phyloP scores from a whole-genome alignment of 2,113 vertebrate genomes.

The Gracilinanus agilis region DNA sequence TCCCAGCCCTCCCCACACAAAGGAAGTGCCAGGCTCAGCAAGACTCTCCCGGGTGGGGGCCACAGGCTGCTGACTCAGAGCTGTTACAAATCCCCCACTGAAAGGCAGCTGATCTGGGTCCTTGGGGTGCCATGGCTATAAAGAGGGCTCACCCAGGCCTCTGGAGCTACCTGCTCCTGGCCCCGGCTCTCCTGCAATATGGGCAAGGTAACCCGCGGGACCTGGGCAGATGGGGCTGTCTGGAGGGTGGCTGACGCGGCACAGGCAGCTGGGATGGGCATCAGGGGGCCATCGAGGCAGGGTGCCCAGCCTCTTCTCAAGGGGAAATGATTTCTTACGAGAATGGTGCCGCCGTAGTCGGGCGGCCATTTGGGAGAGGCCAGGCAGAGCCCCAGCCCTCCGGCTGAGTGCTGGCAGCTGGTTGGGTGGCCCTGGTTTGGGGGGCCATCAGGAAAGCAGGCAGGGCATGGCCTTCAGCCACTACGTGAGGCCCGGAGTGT shows the following conservation, averaged over 20 bases:
- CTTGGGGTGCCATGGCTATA: background rate
- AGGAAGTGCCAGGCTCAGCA: constrained; percentile 1
- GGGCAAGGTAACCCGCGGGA: background rate
- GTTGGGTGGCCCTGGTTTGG: background rate
- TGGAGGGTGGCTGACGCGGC: no score
- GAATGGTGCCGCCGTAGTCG: no score
- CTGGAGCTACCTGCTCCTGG: background rate
- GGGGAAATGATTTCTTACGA: no score
- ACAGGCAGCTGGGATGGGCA: no score
- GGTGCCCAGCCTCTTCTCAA: no score
- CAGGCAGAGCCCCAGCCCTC: background rate
- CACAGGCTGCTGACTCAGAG: background rate
- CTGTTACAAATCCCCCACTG: background rate
- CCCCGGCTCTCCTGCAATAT: background rate
- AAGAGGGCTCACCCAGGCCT: background rate
- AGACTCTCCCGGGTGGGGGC: background rate
- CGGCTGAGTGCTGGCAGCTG: background rate
- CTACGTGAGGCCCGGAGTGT: background rate
- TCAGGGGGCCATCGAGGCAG: no score
- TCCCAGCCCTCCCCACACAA: background rate
- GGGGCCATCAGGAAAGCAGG: background rate
- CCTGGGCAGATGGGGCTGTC: no score
- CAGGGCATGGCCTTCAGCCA: background rate
- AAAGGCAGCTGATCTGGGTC: background rate
- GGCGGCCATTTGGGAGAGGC: background rate